phyloP scores from a whole-genome alignment of 2,888 invertebrate species.

The Matsumyia berberina region DNA sequence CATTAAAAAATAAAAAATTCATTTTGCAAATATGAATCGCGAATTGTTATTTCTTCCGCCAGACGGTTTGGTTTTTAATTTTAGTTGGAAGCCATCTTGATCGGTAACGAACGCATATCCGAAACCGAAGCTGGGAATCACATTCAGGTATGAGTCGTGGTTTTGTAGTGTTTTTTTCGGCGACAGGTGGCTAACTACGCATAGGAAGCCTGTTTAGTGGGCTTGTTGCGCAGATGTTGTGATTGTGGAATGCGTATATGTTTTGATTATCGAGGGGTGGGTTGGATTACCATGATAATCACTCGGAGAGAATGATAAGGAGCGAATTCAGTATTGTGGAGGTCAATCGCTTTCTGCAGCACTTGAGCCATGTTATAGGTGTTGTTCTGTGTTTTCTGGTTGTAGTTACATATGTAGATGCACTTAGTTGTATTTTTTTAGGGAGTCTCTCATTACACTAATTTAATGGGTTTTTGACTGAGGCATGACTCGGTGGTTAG shows the following conservation, averaged over 20 bases:
- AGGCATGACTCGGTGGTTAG: too few species aligned
- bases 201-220: neutral
- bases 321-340: too few species aligned
- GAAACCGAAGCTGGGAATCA: neutral
- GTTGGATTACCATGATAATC: neutral
- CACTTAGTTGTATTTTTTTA: too few species aligned
- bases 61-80: constrained; percentile 8
- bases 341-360: too few species aligned
- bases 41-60: constrained; percentile 15
- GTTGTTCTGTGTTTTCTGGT: too few species aligned
- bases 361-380: too few species aligned
- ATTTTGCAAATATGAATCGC: constrained; percentile 11
- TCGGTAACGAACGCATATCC: neutral
- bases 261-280: neutral
- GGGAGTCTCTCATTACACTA: too few species aligned
- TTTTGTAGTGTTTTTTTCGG: neutral
- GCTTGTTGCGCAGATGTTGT: constrained; percentile 8
- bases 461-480: too few species aligned
- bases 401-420: too few species aligned
- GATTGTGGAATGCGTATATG: neutral
- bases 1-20: constrained; percentile 7
- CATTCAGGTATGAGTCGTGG: neutral
- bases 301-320: too few species aligned
- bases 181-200: constrained; percentile 5
- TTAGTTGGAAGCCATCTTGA: neutral